Evolutionary conservation across 2,888 invertebrate genomes (phyloP).

Genomic region (Ophraella communa): DNA sequence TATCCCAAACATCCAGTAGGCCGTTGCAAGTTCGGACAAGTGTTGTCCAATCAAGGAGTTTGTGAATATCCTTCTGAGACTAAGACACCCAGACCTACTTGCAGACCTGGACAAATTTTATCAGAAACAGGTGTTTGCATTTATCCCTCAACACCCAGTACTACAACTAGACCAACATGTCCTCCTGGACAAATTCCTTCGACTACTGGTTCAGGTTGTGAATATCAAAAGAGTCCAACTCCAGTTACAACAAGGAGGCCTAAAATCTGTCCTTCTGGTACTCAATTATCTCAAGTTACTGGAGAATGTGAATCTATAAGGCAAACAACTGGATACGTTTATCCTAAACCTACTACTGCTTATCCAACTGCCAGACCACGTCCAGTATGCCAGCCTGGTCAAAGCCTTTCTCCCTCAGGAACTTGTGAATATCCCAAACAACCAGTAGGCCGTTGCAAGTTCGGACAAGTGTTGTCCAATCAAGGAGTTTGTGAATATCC

Average conservation of each 20-base stretch:
- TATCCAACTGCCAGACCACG: conserved; percentile 9
- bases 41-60: conserved; percentile 16
- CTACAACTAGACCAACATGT: conserved; percentile 24
- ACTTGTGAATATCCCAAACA: not conserved
- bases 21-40: conserved; percentile 51
- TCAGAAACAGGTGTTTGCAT: not conserved
- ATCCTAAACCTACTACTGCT: conserved; percentile 8
- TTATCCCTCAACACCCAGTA: not conserved
- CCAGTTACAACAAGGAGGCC: conserved; percentile 5
- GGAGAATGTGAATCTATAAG: conserved; percentile 9
- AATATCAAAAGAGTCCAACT: conserved; percentile 23
- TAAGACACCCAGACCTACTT: conserved; percentile 20
- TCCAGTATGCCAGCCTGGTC: conserved; percentile 13
- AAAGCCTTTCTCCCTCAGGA: not conserved
- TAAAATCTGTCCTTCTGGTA: conserved; percentile 20
- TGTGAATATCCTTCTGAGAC: conserved; percentile 21
- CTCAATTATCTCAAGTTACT: conserved; percentile 23
- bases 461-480: not conserved
- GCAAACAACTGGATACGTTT: conserved; percentile 17
- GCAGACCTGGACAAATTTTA: conserved; percentile 25
- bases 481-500: not conserved
- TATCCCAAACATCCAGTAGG: conserved; percentile 45
- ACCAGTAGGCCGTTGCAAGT: not conserved
- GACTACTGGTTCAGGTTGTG: conserved; percentile 24
- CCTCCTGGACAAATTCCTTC: conserved; percentile 38